Conservation (phyloP, 2,113 vertebrate genomes). For the Cyprinodon tularosa region DNA sequence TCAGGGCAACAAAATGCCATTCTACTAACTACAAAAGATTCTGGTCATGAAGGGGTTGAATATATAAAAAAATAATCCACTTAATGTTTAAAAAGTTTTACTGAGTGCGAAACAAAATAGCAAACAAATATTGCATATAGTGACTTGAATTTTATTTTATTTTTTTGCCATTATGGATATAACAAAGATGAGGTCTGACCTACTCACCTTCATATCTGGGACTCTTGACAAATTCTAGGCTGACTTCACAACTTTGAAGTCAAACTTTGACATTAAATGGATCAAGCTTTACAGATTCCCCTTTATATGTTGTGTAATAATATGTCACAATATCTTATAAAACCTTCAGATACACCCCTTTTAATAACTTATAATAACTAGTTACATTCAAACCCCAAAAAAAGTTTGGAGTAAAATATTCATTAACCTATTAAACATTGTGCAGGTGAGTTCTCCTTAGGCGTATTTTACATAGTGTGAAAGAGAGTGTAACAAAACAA, state of each 20-base stretch:
- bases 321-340: background rate
- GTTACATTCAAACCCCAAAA: background rate
- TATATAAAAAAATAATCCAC: no score
- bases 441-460: conserved; percentile 1
- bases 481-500: conserved; percentile 22
- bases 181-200: background rate
- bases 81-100: background rate
- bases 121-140: background rate
- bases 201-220: background rate
- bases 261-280: background rate
- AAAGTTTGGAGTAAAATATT: background rate
- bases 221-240: background rate
- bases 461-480: conserved; percentile 29
- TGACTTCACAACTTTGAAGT: background rate
- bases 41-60: background rate
- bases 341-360: background rate
- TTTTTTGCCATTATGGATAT: background rate
- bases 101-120: background rate
- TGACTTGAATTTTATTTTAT: background rate
- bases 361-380: background rate
- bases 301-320: background rate
- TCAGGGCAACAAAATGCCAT: background rate
- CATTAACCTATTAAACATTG: conserved; percentile 18
- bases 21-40: background rate
- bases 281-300: background rate